Evolutionary conservation across 2,113 vertebrate genomes (phyloP).

Genomic region (Dromiciops gliroides): DNA sequence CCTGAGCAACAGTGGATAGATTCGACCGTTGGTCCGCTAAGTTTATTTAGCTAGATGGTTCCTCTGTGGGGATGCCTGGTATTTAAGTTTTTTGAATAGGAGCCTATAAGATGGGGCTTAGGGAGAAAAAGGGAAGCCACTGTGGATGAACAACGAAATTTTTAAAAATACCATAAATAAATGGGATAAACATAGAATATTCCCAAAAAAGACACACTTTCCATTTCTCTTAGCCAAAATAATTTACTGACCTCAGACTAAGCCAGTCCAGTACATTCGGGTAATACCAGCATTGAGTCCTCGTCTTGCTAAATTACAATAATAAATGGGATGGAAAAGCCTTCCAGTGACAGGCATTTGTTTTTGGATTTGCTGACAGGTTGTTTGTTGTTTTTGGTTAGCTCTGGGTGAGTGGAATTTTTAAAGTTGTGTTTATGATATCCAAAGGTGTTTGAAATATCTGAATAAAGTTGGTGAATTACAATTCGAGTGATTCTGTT

Average conservation of each 20-base stretch:
- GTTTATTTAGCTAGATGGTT: slow-evolving; percentile 69
- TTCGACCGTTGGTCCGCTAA: slow-evolving; percentile 66
- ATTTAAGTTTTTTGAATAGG: slow-evolving; percentile 46
- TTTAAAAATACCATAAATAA: slow-evolving; percentile 66
- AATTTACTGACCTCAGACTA: slow-evolving; percentile 45
- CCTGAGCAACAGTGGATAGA: slow-evolving; percentile 61
- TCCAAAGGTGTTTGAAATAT: slow-evolving; percentile 65
- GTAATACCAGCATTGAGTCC: slow-evolving; percentile 30
- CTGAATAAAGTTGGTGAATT: slow-evolving; percentile 20
- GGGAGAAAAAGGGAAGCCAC: slow-evolving; percentile 55
- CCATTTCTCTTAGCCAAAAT: slow-evolving; percentile 76
- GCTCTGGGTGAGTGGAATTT: slow-evolving; percentile 56
- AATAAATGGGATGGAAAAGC: slow-evolving; percentile 56
- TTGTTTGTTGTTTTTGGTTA: slow-evolving; percentile 66
- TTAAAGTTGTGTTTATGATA: slow-evolving; percentile 61
- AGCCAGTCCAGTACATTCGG: slow-evolving; percentile 41
- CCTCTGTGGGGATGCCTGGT: slow-evolving; percentile 39
- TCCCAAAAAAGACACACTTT: slow-evolving; percentile 74
- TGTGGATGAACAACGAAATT: slow-evolving; percentile 37
- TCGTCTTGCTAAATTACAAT: slow-evolving; percentile 24
- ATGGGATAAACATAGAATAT: slow-evolving; percentile 69
- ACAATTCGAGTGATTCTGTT: background rate
- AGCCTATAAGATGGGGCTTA: slow-evolving; percentile 64
- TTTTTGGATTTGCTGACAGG: slow-evolving; percentile 60
- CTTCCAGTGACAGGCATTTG: slow-evolving; percentile 48